These are phyloP conservation scores for Melanostigma gelatinosum DNA, from an alignment of 2,113 vertebrate genomes.

Conservation along the genomic window DNA sequence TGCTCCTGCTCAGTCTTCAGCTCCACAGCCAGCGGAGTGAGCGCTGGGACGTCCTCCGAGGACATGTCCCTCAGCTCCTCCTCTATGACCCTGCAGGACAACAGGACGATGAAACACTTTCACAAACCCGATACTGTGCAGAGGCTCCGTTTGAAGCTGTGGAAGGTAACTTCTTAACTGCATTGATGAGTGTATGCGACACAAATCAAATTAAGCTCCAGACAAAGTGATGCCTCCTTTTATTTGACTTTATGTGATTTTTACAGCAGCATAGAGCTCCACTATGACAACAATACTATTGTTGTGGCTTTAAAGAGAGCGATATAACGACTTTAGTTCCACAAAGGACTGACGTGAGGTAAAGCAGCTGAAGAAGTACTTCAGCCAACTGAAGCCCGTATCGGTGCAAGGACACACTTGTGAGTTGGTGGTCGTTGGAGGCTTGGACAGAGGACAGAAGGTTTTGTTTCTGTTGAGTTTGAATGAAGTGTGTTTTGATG, in stretches of 20 bases:
- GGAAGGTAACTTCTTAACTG: too few species aligned
- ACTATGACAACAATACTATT: neutral
- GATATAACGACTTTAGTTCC: too few species aligned
- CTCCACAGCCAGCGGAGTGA: slow-evolving; percentile 11
- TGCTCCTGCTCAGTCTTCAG: slow-evolving; percentile 41
- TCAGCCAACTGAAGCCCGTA: too few species aligned
- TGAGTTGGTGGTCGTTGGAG: too few species aligned
- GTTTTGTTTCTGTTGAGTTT: too few species aligned
- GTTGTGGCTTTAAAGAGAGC: too few species aligned
- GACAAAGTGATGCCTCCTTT: neutral
- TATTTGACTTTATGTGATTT: neutral
- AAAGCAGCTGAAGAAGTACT: too few species aligned
- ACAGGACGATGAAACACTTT: neutral
- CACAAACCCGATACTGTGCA: neutral
- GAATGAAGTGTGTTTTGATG: too few species aligned
- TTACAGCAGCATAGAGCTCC: neutral
- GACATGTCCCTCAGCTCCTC: slow-evolving; percentile 52
- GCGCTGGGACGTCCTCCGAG: slow-evolving; percentile 19
- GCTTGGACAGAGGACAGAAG: too few species aligned
- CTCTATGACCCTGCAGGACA: slow-evolving; percentile 55
- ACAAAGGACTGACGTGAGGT: too few species aligned
- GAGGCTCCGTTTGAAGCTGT: neutral
- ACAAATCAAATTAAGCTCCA: neutral
- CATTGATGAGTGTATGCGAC: neutral
- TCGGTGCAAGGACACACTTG: too few species aligned